phyloP scores from a whole-genome alignment of 1,140 invertebrate species.

The Cheumatopsyche charites region DNA sequence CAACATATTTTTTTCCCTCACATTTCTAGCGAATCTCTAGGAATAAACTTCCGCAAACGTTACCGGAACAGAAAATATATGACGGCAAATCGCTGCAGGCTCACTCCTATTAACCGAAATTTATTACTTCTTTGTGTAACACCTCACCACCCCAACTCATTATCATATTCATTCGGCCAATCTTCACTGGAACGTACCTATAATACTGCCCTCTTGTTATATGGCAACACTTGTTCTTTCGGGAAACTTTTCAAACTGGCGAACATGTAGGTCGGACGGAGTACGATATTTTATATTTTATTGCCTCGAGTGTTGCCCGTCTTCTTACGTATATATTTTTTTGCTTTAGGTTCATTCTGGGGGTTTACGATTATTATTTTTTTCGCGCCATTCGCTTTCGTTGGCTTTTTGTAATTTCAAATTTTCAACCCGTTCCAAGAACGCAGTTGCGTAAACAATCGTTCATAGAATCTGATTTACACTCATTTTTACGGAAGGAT shows the following conservation, averaged over 20 bases:
- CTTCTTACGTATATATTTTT: background rate
- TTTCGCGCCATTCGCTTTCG: background rate
- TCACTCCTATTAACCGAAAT: slow-evolving; percentile 43
- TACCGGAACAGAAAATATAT: slow-evolving; percentile 37
- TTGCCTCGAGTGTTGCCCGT: background rate
- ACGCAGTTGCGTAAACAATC: background rate
- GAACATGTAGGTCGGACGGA: slow-evolving; percentile 1
- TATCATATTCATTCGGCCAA: slow-evolving; percentile 48
- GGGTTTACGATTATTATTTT: background rate
- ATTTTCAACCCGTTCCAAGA: slow-evolving; percentile 1
- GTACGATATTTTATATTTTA: slow-evolving; percentile 21
- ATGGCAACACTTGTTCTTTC: no score
- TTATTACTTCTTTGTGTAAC: slow-evolving; percentile 43
- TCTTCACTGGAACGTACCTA: slow-evolving; percentile 41
- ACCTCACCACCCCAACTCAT: slow-evolving; percentile 38
- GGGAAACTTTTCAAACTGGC: slow-evolving; percentile 8
- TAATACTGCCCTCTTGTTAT: background rate
- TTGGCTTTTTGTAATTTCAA: slow-evolving; percentile 13
- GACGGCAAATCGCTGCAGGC: slow-evolving; percentile 42
- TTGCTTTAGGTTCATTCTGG: background rate
- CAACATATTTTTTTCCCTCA: slow-evolving; percentile 1
- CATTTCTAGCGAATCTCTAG: background rate
- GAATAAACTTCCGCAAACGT: slow-evolving; percentile 20
- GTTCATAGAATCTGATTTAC: background rate
- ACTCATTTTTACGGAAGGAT: no score